phyloP scores from a whole-genome alignment of 2,113 vertebrate species.

The Trachemys scripta region DNA sequence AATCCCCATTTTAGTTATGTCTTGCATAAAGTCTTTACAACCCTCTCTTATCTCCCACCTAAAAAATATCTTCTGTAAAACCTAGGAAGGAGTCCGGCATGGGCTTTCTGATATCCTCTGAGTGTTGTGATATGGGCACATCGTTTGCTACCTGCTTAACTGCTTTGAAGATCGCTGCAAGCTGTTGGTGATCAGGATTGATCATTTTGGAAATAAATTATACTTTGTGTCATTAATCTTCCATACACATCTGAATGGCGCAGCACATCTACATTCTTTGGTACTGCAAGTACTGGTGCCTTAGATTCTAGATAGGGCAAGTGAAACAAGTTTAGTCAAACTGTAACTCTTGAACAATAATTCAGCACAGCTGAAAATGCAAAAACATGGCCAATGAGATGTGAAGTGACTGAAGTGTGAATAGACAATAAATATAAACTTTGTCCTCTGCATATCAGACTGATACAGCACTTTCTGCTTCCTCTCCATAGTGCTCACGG shows the following conservation, averaged over 20 bases:
- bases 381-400: neutral
- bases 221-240: neutral
- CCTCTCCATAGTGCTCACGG: neutral
- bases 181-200: conserved; percentile 4
- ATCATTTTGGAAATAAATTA: neutral
- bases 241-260: neutral
- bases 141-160: neutral
- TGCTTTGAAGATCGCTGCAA: conserved; percentile 21
- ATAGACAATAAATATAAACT: neutral
- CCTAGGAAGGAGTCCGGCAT: neutral
- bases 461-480: neutral
- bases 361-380: neutral
- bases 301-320: neutral
- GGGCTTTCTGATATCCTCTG: neutral
- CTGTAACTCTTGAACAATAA: neutral
- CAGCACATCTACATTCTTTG: neutral
- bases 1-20: neutral
- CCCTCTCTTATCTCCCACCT: neutral
- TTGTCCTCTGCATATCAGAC: neutral
- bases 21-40: neutral
- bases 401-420: neutral
- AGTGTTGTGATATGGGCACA: neutral
- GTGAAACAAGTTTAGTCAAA: neutral
- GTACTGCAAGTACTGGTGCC: neutral
- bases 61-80: neutral